Conservation (phyloP, 1,140 invertebrate species). For the Ceratoteleas bidentatus region DNA sequence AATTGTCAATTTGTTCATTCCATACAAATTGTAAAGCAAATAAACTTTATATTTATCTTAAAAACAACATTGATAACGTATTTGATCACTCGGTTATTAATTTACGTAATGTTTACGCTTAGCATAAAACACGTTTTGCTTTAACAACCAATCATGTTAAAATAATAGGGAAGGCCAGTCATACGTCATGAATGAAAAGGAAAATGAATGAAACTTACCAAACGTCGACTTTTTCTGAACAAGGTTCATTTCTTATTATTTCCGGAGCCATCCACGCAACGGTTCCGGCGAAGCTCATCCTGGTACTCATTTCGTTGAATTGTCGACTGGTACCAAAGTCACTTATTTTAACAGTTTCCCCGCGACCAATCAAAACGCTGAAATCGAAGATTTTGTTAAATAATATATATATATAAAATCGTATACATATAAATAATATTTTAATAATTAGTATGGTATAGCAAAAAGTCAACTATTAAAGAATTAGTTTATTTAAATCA, state of each 20-base stretch:
- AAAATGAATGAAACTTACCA: conserved; percentile 83
- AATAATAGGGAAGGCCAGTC: conserved; percentile 3
- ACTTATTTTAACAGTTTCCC: conserved; percentile 96
- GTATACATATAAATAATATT: background rate
- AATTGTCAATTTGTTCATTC: too few relatives aligned
- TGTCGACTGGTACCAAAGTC: conserved; percentile 98
- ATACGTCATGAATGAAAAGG: conserved; percentile 17
- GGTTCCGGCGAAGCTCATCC: conserved; percentile 98
- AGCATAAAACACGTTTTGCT: background rate
- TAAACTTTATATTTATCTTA: background rate
- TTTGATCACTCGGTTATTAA: background rate
- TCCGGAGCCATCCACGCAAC: conserved; percentile 99
- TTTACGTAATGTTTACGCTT: background rate
- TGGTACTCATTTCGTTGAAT: conserved; percentile 96
- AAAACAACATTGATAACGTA: background rate
- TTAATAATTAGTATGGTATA: too few relatives aligned
- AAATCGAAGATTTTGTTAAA: conserved; percentile 70
- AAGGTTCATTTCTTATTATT: conserved; percentile 97
- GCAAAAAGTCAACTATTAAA: too few relatives aligned
- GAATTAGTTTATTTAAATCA: too few relatives aligned
- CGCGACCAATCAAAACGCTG: conserved; percentile 95
- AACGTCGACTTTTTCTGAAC: conserved; percentile 98
- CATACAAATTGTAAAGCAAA: too few relatives aligned
- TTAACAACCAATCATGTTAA: background rate
- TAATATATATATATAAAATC: background rate